Base-by-base conservation (phyloP, 2,113 vertebrate genomes). In the Macrotus californicus region DNA sequence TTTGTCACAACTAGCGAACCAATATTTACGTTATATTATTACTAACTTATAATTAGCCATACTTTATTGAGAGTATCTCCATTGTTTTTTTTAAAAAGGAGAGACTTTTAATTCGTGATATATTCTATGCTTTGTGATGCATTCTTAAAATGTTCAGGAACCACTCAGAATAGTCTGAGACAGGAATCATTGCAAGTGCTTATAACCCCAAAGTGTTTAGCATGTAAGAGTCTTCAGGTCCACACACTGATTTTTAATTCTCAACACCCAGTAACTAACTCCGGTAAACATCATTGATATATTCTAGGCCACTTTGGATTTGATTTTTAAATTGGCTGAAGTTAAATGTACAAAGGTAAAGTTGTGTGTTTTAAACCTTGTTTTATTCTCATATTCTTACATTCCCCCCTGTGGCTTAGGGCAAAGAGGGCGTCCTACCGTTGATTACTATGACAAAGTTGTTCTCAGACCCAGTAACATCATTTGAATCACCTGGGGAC, bases 91-190 rank as follows among this genome's bases (percentile, higher is more conserved):
- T 87, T 29, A 26, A 64, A 54, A 18, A 46, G 14, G 22, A 46
- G 19, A 39, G 31, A 80, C 34, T 48, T 93, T 90, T 66, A 64
- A 14, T 52, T 64, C 21, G 29, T 59, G 34, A 34, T 39, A 56
- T 50, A 80, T 12, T 70, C 54, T 87, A n/a, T 29, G 26, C 73
- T 79, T 86, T 87, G 61, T 31, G 85, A n/a, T 43, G 10, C 39
- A 86, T n/a, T 90, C 36, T 54, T 61, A 61, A 87, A 69, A 84
- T 93, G 52, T 66, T 80, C 84, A 94, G 75, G 83, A 95, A 83
- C n/a, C 39, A 88, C 19, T 86, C n/a, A 66, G 43, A 21, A 76
- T 92, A 76, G 21, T 84, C 93, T 15, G 52, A 93, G 56, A 87
- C 5, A 93, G 41, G 76, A 87, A 84, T 85, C 54, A 46, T 84